Evolutionary conservation across 1,140 invertebrate genomes (phyloP), one percentile per base, ranked within the genome.

Genomic region (Hirudo medicinalis): DNA sequence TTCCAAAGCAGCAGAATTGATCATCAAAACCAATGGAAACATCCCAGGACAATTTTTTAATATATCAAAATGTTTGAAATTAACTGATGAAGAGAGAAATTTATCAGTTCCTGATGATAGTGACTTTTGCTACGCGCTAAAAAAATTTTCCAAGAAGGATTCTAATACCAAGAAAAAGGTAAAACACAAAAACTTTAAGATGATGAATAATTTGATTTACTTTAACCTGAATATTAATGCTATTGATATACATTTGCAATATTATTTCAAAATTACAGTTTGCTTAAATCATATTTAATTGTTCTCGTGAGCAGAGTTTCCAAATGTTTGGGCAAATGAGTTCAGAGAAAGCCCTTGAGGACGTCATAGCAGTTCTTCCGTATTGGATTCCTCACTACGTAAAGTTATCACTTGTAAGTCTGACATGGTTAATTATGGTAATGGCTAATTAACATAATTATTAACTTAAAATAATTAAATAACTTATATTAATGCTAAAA

Each of bases 151-250:
- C 27, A 94, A 94, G 79, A 91, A 90, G 79, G 91, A 94, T 86
- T 81, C 86, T 5, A 88, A 87, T 1, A 94, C 91, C 5, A 92
- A 91, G 81, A 85, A 88, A 49, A 93, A 92, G 84, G 89, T 89
- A 36, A 36, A 36, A 36, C 2, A 36, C 6, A 36, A 36, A 36
- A 36, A 36, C 32, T 36, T 36, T 36, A 36, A 36, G 2, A 36
- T 2, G 32, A 36, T 36, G 32, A 36, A 2, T 36, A 36, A 36
- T 36, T 36, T 6, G 6, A 36, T 36, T 36, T 36, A 6, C 32
- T 36, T 36, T 36, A 36, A 36, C 32, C 2, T 6, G 32, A 36
- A 36, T 36, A 36, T 36, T 36, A 6, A 36, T 36, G 32, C 32
- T 36, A 36, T 36, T 36, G 2, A 36, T 36, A 36, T 3, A 36